These are phyloP conservation scores for Enteromius afrohamiltoni DNA, from an alignment of 2,797 vertebrate genomes.

Conservation along the genomic window DNA sequence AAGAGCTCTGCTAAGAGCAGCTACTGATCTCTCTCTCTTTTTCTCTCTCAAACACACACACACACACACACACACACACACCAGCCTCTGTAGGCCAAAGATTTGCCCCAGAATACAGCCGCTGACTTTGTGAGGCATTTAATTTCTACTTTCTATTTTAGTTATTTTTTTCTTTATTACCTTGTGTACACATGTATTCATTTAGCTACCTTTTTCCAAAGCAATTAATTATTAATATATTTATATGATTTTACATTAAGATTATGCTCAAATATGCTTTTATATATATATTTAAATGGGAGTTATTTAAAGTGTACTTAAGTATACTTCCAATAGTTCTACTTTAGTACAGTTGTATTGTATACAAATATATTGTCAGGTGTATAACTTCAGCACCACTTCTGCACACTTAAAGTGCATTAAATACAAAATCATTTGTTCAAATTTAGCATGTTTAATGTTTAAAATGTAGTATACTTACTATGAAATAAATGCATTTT, in stretches of 20 bases:
- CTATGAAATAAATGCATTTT: neutral
- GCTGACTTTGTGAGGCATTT: neutral
- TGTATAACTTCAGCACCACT: too few relatives aligned
- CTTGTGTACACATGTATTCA: neutral
- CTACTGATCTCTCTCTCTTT: neutral
- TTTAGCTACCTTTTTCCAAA: neutral
- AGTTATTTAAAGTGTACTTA: too few relatives aligned
- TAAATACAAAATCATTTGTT: too few relatives aligned
- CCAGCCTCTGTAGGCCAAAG: neutral
- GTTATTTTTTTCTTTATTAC: too few relatives aligned
- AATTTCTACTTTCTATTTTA: neutral
- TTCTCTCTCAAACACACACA: too few relatives aligned
- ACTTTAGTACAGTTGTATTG: too few relatives aligned
- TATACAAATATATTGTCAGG: too few relatives aligned
- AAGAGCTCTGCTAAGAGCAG: neutral
- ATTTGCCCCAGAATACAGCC: neutral
- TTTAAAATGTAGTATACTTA: too few relatives aligned
- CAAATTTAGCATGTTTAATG: too few relatives aligned
- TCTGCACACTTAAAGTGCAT: too few relatives aligned
- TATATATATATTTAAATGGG: too few relatives aligned
- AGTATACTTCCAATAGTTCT: too few relatives aligned
- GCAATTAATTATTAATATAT: neutral
- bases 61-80: neutral
- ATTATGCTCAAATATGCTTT: neutral
- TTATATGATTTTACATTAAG: neutral